These are phyloP conservation scores for Nemotelus pantherinus DNA, from an alignment of 2,888 invertebrate species.

Conservation along the genomic window DNA sequence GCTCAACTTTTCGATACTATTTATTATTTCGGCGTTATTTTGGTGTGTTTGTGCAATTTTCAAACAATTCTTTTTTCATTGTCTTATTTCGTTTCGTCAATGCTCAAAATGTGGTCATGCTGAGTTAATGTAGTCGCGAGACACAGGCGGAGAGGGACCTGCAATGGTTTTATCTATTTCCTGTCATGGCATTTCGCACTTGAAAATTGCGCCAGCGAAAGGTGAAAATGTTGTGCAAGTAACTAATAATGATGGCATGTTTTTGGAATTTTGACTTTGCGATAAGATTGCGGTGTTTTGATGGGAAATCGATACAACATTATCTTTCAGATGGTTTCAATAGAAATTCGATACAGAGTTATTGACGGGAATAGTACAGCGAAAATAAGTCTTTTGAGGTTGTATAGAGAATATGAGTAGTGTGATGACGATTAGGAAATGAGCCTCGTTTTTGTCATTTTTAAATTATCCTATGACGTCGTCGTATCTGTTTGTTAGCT, in stretches of 20 bases:
- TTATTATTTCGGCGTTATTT: constrained; percentile 8
- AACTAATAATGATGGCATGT: background rate
- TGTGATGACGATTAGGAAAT: too few species aligned
- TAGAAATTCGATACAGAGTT: too few species aligned
- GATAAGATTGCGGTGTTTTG: background rate
- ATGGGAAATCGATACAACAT: constrained; percentile 4
- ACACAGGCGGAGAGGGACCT: background rate
- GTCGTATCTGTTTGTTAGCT: too few species aligned
- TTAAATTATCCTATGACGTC: too few species aligned
- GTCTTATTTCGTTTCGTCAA: too few species aligned
- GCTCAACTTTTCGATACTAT: background rate
- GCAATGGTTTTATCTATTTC: constrained; percentile 1
- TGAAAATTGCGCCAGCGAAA: constrained; percentile 5
- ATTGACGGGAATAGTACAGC: too few species aligned
- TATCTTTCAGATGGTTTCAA: background rate
- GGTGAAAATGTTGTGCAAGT: background rate
- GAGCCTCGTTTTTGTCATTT: too few species aligned
- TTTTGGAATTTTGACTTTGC: background rate
- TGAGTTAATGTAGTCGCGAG: background rate
- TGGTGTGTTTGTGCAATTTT: background rate
- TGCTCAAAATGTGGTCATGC: background rate
- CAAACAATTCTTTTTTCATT: too few species aligned
- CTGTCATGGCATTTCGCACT: background rate
- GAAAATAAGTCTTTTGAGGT: too few species aligned
- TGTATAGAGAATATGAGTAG: too few species aligned